Percentiles rank a stretch among this genome's conserved stretches.
These are phyloP conservation scores for Oreochromis spilurus DNA, from an alignment of 2,113 vertebrate species.

Conservation along the genomic window DNA sequence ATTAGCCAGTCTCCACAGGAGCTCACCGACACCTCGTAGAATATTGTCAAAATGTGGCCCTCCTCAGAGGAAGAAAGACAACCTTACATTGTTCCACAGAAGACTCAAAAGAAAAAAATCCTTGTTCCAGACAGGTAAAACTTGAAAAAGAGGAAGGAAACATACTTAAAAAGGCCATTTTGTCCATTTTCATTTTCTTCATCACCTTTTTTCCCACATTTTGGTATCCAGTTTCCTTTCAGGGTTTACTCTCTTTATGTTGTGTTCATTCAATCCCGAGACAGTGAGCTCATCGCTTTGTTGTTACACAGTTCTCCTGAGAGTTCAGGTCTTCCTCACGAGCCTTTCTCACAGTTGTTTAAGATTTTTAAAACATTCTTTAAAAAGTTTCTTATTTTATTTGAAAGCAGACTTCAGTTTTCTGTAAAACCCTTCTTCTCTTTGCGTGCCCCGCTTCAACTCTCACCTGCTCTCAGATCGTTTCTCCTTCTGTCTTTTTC, in stretches of 20 bases:
- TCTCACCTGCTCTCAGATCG: conserved; percentile 27
- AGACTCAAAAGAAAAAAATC: not conserved
- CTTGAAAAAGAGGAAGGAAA: not conserved
- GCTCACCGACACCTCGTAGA: not conserved
- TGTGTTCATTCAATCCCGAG: conserved; percentile 38
- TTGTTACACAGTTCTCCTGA: conserved; percentile 26
- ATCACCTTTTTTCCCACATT: conserved; percentile 8
- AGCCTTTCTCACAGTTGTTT: not conserved
- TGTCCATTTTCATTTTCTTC: not conserved
- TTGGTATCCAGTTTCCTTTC: conserved; percentile 25
- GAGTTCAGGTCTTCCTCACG: conserved; percentile 4
- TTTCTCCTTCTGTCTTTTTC: not conserved
- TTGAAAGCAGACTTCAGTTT: not conserved
- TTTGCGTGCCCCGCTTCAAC: not conserved
- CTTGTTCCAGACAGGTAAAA: not conserved
- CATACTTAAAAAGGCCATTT: not conserved
- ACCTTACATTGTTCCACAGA: conserved; percentile 1
- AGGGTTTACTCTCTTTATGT: not conserved
- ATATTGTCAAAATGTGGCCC: not conserved
- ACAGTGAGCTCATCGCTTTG: conserved; percentile 43
- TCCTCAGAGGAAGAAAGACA: not conserved
- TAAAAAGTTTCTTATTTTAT: not conserved
- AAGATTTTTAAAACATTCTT: not conserved
- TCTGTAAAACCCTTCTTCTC: not conserved
- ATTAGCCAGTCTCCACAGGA: not conserved